Conservation (phyloP, 2,797 vertebrate species). For the Typhlichthys subterraneus region DNA sequence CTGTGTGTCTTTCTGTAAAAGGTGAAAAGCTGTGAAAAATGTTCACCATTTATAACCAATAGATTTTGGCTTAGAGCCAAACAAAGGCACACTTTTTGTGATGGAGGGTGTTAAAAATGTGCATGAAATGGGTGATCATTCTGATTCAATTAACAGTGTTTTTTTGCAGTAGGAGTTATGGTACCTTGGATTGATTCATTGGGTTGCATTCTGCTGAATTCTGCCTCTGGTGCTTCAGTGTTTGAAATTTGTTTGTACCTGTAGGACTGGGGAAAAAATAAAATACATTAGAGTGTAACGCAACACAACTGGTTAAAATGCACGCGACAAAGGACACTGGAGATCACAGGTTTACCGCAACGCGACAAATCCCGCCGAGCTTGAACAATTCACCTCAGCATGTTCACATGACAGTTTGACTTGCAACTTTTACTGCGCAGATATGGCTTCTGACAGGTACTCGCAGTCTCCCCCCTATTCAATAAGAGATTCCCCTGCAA, state of each 20-base stretch:
- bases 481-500: conserved; percentile 57
- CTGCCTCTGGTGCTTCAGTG: not conserved
- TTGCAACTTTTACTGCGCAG: conserved; percentile 21
- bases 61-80: no score
- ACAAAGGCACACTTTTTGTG: conserved; percentile 45
- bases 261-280: conserved; percentile 53
- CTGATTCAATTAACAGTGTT: conserved; percentile 46
- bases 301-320: conserved; percentile 66
- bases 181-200: conserved; percentile 54
- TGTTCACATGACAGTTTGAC: conserved; percentile 53
- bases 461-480: conserved; percentile 66
- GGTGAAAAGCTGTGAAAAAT: no score
- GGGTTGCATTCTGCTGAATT: conserved; percentile 25
- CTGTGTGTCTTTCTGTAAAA: no score
- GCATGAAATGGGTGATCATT: conserved; percentile 30
- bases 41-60: no score
- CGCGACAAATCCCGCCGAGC: conserved; percentile 66
- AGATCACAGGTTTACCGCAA: conserved; percentile 76
- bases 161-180: conserved; percentile 32
- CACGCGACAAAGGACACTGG: conserved; percentile 55
- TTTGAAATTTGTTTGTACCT: conserved; percentile 42
- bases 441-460: conserved; percentile 68
- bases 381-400: conserved; percentile 73
- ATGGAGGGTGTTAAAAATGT: conserved; percentile 37
- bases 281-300: conserved; percentile 51